Evolutionary conservation across 2,797 vertebrate genomes (phyloP), one percentile per base, ranked within the genome.

Genomic region (Myoxocephalus aenaeus): DNA sequence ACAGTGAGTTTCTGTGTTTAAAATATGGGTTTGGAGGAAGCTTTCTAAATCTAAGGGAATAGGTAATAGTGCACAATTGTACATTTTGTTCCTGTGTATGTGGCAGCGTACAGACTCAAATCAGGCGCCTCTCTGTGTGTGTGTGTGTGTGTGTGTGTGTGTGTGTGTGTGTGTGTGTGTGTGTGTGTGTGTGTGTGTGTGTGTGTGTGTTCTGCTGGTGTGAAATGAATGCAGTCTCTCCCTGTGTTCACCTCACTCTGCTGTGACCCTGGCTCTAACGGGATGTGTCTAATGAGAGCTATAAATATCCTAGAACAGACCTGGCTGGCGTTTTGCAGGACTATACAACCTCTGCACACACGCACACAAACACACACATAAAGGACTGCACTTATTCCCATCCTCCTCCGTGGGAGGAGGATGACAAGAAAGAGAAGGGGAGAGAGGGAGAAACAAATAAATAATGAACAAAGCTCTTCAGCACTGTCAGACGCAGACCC

Each of bases 211-310:
- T 57, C 65, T 79, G 58, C 69, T 78, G 59, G 56, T 83, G 78
- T 84, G 40, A 81, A 80, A 83, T 36, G 12, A 81, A 77, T 71
- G 51, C 4, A 53, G 61, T 74, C 40, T 84, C 72, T 78, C 51
- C 62, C 17, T 56, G 75, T 22, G 50, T 74, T 87, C 83, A 75
- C 70, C 73, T 83, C 80, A 70, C 59, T 83, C 79, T 25, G 69
- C 82, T 80, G 68, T 90, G 89, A 91, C 90, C 87, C 86, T 80
- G 76, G 82, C 80, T 91, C 79, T 79, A 85, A 81, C 51, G 20
- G 83, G 88, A 91, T 83, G 87, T 91, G 85, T 87, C 88, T 91
- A 91, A 93, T 91, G 90, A 91, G 86, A 70, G 70, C 86, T 91
- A 92, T 90, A 91, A 92, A 92, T 92, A 94, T 86, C 87, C 64